These are phyloP conservation scores for Sinella curviseta DNA, from an alignment of 1,140 invertebrate genomes.

Conservation along the genomic window DNA sequence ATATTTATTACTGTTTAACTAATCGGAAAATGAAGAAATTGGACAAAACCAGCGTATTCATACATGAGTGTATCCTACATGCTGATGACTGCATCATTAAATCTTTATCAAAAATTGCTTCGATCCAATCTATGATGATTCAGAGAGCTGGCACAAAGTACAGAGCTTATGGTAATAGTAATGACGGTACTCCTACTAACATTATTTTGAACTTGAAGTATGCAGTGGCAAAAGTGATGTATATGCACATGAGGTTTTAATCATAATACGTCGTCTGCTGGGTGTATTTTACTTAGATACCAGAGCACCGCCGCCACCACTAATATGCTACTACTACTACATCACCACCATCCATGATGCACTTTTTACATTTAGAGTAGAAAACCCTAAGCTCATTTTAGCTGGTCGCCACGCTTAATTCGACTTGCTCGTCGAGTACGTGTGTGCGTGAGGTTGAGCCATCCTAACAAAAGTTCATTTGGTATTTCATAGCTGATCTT, in stretches of 20 bases:
- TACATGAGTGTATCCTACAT: no score
- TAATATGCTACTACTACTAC: neutral
- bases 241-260: no score
- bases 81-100: no score
- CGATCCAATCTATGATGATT: no score
- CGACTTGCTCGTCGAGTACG: neutral
- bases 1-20: conserved; percentile 45
- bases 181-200: no score
- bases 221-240: no score
- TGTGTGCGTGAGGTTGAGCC: conserved; percentile 21
- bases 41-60: no score
- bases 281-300: neutral
- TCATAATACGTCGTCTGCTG: no score
- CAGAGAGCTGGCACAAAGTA: no score
- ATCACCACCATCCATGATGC: neutral
- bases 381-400: conserved; percentile 19
- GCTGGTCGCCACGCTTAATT: neutral
- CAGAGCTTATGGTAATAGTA: no score
- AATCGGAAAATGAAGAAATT: conserved; percentile 46
- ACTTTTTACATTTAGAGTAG: neutral
- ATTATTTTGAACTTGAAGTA: no score
- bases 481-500: conserved; percentile 27
- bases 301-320: neutral
- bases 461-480: conserved; percentile 13
- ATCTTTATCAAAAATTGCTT: no score